Conservation (phyloP, 2,888 invertebrate genomes). For the Acronicta psi region DNA sequence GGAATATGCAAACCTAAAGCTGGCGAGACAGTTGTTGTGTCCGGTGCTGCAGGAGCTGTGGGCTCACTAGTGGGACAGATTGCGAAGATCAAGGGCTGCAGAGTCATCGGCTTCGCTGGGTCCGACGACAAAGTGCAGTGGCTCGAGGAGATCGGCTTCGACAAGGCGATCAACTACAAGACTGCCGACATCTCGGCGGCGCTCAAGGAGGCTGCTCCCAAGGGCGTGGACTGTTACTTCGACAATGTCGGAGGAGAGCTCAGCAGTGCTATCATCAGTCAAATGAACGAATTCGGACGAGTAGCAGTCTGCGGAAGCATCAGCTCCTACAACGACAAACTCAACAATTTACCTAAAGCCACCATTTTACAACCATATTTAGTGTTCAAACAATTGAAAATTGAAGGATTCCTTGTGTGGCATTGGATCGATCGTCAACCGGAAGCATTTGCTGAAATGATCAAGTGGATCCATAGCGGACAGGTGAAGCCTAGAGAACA, state of each 20-base stretch:
- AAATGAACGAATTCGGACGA: constrained; percentile 90
- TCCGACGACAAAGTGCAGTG: constrained; percentile 67
- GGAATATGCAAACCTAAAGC: constrained; percentile 91
- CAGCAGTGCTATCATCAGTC: constrained; percentile 86
- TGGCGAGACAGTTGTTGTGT: constrained; percentile 92
- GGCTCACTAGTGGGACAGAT: constrained; percentile 93
- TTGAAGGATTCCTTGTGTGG: constrained; percentile 90
- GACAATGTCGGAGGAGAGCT: constrained; percentile 93
- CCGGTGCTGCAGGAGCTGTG: constrained; percentile 93
- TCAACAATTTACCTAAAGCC: constrained; percentile 67
- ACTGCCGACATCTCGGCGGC: constrained; percentile 81
- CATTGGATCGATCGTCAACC: constrained; percentile 88
- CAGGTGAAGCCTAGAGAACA: constrained; percentile 91
- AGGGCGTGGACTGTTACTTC: constrained; percentile 93
- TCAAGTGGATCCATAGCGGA: constrained; percentile 90
- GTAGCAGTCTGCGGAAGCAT: constrained; percentile 86
- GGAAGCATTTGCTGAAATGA: constrained; percentile 89
- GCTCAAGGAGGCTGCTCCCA: constrained; percentile 83
- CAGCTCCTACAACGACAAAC: constrained; percentile 71
- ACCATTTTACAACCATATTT: constrained; percentile 87
- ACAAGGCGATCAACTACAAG: constrained; percentile 92
- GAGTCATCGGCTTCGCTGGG: constrained; percentile 92
- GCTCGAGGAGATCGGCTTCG: constrained; percentile 90
- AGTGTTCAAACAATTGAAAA: constrained; percentile 88
- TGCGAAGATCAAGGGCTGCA: constrained; percentile 91